A percentile compares a stretch with the other conserved stretches of the same genome.
Evolutionary conservation across 2,113 vertebrate genomes (phyloP).

Genomic region (Peromyscus californicus): DNA sequence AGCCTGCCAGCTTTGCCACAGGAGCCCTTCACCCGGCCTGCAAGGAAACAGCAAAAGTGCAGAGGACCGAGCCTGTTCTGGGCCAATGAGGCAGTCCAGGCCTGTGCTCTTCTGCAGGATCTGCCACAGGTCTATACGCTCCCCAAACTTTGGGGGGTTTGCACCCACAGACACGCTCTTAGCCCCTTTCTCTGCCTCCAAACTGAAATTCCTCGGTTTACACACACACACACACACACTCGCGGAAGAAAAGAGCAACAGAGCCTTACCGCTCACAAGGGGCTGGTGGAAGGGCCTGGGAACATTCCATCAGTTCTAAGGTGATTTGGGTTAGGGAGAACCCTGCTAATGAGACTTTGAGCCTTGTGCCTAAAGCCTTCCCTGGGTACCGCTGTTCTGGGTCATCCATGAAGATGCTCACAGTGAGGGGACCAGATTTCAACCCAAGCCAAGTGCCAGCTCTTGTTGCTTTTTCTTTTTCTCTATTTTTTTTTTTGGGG

Average conservation of each 20-base stretch:
- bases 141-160: background rate
- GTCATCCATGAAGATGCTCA: background rate
- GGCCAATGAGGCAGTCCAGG: background rate
- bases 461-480: background rate
- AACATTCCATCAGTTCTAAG: background rate
- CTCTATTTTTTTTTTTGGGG: background rate
- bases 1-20: background rate
- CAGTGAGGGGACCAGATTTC: background rate
- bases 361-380: background rate
- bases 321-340: background rate
- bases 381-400: background rate
- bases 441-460: background rate
- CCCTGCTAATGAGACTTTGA: background rate
- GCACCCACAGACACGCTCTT: background rate
- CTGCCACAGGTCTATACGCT: background rate
- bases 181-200: background rate
- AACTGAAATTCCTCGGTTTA: background rate
- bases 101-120: background rate
- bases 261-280: background rate
- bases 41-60: background rate
- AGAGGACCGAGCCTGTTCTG: background rate
- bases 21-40: background rate
- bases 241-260: background rate
- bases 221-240: background rate
- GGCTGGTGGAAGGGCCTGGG: background rate